Conservation (phyloP, 2,797 vertebrate genomes). For the Lepilemur septentrionalis region DNA sequence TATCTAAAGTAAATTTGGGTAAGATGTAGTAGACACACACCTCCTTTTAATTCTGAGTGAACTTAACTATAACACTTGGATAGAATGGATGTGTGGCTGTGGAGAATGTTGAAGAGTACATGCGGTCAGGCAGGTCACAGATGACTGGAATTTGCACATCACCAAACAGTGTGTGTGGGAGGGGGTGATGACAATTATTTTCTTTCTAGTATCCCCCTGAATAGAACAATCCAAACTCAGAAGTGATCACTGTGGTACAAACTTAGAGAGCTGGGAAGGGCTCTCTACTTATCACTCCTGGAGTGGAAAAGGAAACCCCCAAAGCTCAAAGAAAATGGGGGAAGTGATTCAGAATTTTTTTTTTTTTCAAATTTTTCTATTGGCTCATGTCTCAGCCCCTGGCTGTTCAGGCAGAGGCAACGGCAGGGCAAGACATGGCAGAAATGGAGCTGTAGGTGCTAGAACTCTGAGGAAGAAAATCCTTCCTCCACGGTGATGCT, state of each 20-base stretch:
- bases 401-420: not conserved
- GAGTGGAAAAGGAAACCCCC: not conserved
- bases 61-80: accelerated
- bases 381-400: not conserved
- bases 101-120: no score
- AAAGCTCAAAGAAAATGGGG: not conserved
- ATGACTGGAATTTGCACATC: not conserved
- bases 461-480: not conserved
- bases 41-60: not conserved
- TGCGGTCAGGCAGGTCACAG: no score
- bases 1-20: not conserved
- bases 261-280: no score
- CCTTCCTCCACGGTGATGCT: not conserved
- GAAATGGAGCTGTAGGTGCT: not conserved
- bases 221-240: not conserved
- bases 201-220: no score
- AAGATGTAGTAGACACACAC: not conserved
- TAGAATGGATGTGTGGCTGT: accelerated
- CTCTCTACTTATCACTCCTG: not conserved
- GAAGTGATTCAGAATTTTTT: not conserved
- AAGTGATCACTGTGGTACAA: no score
- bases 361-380: not conserved
- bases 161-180: no score
- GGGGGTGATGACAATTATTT: not conserved
- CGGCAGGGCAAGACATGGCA: not conserved